Conservation (phyloP, 2,797 vertebrate species). For the Vultur gryphus region DNA sequence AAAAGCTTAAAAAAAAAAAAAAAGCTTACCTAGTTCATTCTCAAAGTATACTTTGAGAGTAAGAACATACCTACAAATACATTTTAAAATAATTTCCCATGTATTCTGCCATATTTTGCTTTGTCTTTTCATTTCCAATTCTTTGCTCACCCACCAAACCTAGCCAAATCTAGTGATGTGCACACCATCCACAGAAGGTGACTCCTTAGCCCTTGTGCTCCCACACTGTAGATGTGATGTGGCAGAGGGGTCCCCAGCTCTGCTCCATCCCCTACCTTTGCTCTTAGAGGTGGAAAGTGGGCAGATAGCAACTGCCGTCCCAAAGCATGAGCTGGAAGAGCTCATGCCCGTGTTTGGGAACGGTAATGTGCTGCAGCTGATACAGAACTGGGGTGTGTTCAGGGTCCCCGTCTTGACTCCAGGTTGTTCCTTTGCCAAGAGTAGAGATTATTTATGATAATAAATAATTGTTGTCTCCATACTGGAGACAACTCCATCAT, state of each 20-base stretch:
- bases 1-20: not conserved
- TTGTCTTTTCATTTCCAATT: not conserved
- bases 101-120: not conserved
- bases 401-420: not conserved
- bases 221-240: not conserved
- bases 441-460: not conserved
- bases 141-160: not conserved
- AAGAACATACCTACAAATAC: not conserved
- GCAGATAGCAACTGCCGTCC: not conserved
- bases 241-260: not conserved
- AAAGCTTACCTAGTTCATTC: not conserved
- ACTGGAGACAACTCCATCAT: not conserved
- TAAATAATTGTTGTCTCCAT: not conserved
- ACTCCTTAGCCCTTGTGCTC: not conserved
- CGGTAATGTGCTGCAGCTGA: not conserved
- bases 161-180: not conserved
- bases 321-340: not conserved
- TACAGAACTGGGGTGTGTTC: not conserved
- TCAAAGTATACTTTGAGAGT: not conserved
- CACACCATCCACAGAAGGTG: not conserved
- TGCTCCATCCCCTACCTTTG: not conserved
- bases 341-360: not conserved
- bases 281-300: not conserved
- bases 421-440: not conserved
- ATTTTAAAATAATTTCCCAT: not conserved